Conservation (phyloP, 2,113 vertebrate species). For the Periophthalmodon schlosseri region DNA sequence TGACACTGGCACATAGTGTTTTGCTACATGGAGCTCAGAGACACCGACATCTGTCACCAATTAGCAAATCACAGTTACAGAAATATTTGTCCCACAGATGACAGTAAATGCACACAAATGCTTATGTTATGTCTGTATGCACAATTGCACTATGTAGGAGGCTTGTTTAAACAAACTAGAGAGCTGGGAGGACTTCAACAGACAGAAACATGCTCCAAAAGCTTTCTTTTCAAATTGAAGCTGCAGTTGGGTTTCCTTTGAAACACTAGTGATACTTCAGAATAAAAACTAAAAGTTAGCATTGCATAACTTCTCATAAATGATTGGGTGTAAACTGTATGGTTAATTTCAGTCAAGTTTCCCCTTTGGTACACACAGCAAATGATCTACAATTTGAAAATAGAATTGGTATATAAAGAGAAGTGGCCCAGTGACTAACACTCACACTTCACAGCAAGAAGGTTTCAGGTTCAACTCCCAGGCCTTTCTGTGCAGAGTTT, state of each 20-base stretch:
- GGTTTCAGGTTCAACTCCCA: no score
- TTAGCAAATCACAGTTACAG: constrained; percentile 16
- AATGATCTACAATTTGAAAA: not conserved
- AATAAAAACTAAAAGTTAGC: not conserved
- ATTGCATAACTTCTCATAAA: not conserved
- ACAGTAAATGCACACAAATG: constrained; percentile 17
- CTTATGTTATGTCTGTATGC: constrained; percentile 11
- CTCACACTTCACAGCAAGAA: no score
- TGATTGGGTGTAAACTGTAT: not conserved
- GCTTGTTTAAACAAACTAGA: constrained; percentile 44
- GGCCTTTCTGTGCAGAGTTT: no score
- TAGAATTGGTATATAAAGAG: no score
- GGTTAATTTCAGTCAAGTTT: not conserved
- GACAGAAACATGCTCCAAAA: not conserved
- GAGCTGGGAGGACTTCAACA: constrained; percentile 19
- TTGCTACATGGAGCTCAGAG: not conserved
- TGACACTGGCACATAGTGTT: not conserved
- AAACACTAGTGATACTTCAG: no score
- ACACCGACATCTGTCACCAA: constrained; percentile 25
- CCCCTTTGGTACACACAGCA: not conserved
- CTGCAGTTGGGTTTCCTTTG: no score
- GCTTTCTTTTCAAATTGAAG: not conserved
- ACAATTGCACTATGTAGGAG: constrained; percentile 34
- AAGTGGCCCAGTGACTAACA: no score
- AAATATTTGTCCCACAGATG: constrained; percentile 29